A percentile compares a stretch with the other conserved stretches of the same genome.
Evolutionary conservation across 2,797 vertebrate genomes (phyloP).

Genomic region (Chaetodon trifasciatus): DNA sequence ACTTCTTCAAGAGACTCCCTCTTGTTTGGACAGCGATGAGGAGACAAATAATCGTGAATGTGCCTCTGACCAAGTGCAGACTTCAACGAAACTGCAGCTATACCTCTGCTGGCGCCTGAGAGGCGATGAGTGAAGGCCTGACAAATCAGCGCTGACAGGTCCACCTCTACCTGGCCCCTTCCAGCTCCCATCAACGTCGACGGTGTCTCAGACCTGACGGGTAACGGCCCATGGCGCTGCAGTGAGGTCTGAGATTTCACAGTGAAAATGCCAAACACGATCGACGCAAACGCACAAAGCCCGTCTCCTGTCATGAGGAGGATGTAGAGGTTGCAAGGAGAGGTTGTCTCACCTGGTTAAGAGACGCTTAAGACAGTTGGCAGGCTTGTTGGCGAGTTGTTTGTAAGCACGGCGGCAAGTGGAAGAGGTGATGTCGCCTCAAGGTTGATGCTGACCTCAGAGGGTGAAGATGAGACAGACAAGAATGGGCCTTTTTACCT

Average conservation of each 20-base stretch:
- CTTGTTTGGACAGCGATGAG: constrained; percentile 63
- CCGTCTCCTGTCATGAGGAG: constrained; percentile 53
- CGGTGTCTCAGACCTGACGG: constrained; percentile 52
- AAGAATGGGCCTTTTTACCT: constrained; percentile 53
- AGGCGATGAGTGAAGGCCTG: constrained; percentile 68
- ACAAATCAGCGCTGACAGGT: constrained; percentile 70
- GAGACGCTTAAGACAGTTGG: constrained; percentile 56
- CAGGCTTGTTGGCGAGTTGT: constrained; percentile 27
- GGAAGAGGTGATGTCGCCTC: constrained; percentile 36
- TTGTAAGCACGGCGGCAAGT: constrained; percentile 12
- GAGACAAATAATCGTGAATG: constrained; percentile 60
- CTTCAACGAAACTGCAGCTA: constrained; percentile 49
- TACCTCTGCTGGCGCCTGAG: constrained; percentile 54
- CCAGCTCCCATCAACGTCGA: constrained; percentile 58
- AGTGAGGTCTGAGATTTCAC: constrained; percentile 44
- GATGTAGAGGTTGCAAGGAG: constrained; percentile 37
- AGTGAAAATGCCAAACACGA: constrained; percentile 68
- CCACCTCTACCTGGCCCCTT: constrained; percentile 78
- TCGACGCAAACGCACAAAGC: constrained; percentile 38
- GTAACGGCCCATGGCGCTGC: constrained; percentile 53
- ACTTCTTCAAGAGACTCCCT: constrained; percentile 53
- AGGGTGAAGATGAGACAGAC: constrained; percentile 20
- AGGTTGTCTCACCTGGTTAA: constrained; percentile 82
- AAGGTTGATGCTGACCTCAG: constrained; percentile 32
- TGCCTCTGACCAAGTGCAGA: constrained; percentile 59